These are phyloP conservation scores for Scaptomyza cyrtandrae DNA, from an alignment of 2,888 invertebrate genomes.

Conservation along the genomic window DNA sequence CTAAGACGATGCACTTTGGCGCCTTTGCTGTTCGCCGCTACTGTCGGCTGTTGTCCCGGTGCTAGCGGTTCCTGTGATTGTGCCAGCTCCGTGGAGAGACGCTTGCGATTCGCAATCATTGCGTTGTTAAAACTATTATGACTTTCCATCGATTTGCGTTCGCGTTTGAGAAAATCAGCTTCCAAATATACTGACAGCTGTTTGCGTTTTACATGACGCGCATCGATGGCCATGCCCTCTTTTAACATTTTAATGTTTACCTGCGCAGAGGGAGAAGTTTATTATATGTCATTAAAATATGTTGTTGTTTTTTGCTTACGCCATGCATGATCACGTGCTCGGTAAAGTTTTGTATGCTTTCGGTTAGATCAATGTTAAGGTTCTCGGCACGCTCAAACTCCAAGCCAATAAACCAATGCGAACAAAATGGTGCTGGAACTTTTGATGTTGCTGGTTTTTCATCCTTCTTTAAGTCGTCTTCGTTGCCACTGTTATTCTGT, in stretches of 20 bases:
- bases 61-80: constrained; percentile 67
- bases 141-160: constrained; percentile 87
- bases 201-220: constrained; percentile 93
- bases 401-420: constrained; percentile 99
- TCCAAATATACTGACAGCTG: constrained; percentile 91
- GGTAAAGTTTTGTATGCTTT: constrained; percentile 95
- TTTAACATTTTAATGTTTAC: constrained; percentile 87
- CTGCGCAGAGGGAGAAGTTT: constrained; percentile 72
- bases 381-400: constrained; percentile 95
- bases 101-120: constrained; percentile 82
- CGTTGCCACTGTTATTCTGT: constrained; percentile 82
- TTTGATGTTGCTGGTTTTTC: constrained; percentile 5
- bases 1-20: constrained; percentile 77
- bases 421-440: constrained; percentile 86
- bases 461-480: constrained; percentile 67
- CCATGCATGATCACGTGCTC: constrained; percentile 93
- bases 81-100: constrained; percentile 83
- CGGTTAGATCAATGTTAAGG: constrained; percentile 96
- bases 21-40: constrained; percentile 24
- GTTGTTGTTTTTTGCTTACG: constrained; percentile 82
- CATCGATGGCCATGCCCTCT: constrained; percentile 92
- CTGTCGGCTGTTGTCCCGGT: constrained; percentile 42
- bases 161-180: constrained; percentile 88
- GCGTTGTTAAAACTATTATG: constrained; percentile 83
- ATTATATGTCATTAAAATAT: background rate